Evolutionary conservation across 2,113 vertebrate species (phyloP).

Genomic region (Phyllostomus discolor): DNA sequence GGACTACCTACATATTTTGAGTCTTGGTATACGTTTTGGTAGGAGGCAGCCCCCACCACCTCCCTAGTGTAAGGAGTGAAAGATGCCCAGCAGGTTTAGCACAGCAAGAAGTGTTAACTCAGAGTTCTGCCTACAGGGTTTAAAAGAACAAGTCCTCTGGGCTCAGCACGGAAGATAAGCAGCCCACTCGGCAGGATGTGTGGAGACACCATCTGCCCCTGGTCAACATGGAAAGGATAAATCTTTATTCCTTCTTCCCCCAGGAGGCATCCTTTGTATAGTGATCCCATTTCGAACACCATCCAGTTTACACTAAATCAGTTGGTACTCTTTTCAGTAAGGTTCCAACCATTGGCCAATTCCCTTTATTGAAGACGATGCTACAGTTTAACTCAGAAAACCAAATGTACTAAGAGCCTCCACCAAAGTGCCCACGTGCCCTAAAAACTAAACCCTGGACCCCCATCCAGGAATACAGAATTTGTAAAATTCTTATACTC

Average conservation of each 20-base stretch:
- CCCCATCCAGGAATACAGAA: not conserved
- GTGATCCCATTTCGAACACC: not conserved
- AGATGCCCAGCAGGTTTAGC: not conserved
- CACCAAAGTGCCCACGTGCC: not conserved
- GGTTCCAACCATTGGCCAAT: not conserved
- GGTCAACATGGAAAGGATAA: not conserved
- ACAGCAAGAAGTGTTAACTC: not conserved
- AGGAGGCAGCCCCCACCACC: not conserved
- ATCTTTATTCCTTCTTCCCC: not conserved
- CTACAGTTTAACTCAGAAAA: not conserved
- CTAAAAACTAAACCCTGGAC: not conserved
- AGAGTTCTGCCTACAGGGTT: not conserved
- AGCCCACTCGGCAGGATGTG: not conserved
- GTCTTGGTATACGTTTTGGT: not conserved
- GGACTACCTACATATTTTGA: not conserved
- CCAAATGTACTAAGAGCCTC: not conserved
- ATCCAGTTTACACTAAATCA: not conserved
- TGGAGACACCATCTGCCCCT: not conserved
- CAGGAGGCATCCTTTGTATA: not conserved
- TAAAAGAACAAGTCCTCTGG: constrained; percentile 46
- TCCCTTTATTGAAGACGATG: not conserved
- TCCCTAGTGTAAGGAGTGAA: not conserved
- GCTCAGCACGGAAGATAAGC: constrained; percentile 12
- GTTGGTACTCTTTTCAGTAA: not conserved
- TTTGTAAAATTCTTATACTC: not conserved